Evolutionary conservation across 1,140 invertebrate species (phyloP).

Genomic region (Lethrus apterus): DNA sequence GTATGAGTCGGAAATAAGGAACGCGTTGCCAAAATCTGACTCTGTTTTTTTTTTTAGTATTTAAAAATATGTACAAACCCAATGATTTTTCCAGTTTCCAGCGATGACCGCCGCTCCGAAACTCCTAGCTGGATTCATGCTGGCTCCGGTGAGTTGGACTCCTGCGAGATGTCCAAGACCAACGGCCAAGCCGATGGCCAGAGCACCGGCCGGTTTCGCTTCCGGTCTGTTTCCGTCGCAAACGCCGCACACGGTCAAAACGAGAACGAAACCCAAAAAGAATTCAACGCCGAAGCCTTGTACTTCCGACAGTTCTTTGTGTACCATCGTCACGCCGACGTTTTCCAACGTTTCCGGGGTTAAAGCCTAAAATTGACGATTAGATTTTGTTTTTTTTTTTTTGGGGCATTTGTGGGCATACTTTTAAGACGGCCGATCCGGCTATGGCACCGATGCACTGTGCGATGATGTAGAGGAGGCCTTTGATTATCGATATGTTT

Average conservation of each 20-base stretch:
- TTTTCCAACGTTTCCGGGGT: neutral
- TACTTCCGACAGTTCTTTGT: slow-evolving; percentile 40
- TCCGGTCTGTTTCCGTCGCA: slow-evolving; percentile 66
- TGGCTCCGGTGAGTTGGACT: slow-evolving; percentile 75
- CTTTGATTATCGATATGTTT: slow-evolving; percentile 67
- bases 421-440: slow-evolving; percentile 62
- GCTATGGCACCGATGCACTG: slow-evolving; percentile 79
- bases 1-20: too few relatives aligned
- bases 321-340: slow-evolving; percentile 47
- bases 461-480: slow-evolving; percentile 71
- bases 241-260: slow-evolving; percentile 82
- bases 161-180: slow-evolving; percentile 80
- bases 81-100: slow-evolving; percentile 67
- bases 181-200: slow-evolving; percentile 85
- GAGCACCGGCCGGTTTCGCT: slow-evolving; percentile 70
- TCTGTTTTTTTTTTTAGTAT: too few relatives aligned
- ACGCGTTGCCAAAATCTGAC: too few relatives aligned
- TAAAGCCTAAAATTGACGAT: slow-evolving; percentile 3
- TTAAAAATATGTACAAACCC: slow-evolving; percentile 57
- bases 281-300: slow-evolving; percentile 87
- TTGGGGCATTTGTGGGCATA: too few relatives aligned
- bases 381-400: slow-evolving; percentile 1
- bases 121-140: slow-evolving; percentile 84
- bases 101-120: slow-evolving; percentile 78
- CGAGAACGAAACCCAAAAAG: slow-evolving; percentile 81